These are phyloP conservation scores for Orthochromis indermauri DNA, from an alignment of 2,113 vertebrate species.

Conservation along the genomic window DNA sequence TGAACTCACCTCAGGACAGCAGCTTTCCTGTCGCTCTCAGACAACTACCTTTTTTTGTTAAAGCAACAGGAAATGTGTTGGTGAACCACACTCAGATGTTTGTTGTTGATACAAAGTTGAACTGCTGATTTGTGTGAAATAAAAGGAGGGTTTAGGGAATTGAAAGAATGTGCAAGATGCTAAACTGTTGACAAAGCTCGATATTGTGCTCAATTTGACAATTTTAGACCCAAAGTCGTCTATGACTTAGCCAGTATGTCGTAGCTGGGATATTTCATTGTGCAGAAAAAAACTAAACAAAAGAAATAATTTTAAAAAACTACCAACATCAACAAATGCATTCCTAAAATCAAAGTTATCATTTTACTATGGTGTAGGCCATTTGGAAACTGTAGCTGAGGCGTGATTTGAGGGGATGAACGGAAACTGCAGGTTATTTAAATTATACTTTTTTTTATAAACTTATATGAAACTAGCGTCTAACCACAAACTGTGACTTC, in stretches of 20 bases:
- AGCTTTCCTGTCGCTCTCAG: slow-evolving; percentile 17
- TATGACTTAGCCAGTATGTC: not conserved
- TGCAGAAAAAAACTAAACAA: not conserved
- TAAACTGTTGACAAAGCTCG: not conserved
- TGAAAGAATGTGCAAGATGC: not conserved
- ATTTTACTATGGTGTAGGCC: not conserved
- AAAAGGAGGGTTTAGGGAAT: not conserved
- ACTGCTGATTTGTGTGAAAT: not conserved
- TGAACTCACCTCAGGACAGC: not conserved
- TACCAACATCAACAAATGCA: not conserved
- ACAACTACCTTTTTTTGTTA: not conserved
- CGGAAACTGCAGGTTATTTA: not conserved
- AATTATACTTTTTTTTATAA: accelerated
- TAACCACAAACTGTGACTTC: not conserved
- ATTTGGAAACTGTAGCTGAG: not conserved
- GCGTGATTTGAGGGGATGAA: not conserved
- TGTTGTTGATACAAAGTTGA: not conserved
- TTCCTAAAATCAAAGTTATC: not conserved
- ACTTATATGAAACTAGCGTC: not conserved
- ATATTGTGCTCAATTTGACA: not conserved
- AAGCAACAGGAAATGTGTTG: slow-evolving; percentile 38
- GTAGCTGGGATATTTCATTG: not conserved
- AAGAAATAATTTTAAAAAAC: accelerated
- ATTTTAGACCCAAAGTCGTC: not conserved
- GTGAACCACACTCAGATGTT: slow-evolving; percentile 18